Base-by-base conservation (phyloP, 2,888 invertebrate species). In the Sarcophaga caerulescens region DNA sequence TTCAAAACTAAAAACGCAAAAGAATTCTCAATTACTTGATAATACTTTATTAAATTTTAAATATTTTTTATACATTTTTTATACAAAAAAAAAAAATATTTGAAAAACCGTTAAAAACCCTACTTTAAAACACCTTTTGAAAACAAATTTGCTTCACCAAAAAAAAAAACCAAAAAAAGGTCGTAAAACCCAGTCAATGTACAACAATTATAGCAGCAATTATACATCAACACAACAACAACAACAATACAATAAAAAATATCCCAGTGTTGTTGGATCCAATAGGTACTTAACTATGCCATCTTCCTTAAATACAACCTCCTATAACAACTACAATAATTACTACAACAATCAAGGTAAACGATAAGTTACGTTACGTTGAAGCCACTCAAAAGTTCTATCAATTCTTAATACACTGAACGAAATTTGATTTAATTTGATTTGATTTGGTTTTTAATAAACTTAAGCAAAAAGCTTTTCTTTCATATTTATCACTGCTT, bases 191-290 rank as follows among this genome's bases (percentile, higher is more conserved):
- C 83, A 84, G 73, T 84, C 85, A 47, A 76, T 88, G 81, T 86
- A 88, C 87, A 85, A 85, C 89, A 89, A 84, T 89, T 90, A 87
- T 88, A 90, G 74, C 88, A 89, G 76, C 89, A 89, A 73, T 84
- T 90, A 88, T 87, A 89, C 75, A 82, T 88, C 87, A 81, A 88
- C 86, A 87, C 89, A 85, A 88, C 88, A 90, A 89, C 88, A 90
- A 89, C 90, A 90, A 88, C 93, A 91, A 89, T 90, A 90, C 90
- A 91, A 90, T 90, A 91, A 71, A 80, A 84, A 84, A 65, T 84
- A 91, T 89, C 92, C 92, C 85, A 91, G 86, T 84, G 66, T 90
- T 78, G 88, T 88, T 88, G 92, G 92, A 91, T 89, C 90, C 89
- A 89, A 89, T 89, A 91, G 90, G 88, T 90, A 90, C 87, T 88